Evolutionary conservation across 2,888 invertebrate species (phyloP).

Genomic region (Tipula lateralis): DNA sequence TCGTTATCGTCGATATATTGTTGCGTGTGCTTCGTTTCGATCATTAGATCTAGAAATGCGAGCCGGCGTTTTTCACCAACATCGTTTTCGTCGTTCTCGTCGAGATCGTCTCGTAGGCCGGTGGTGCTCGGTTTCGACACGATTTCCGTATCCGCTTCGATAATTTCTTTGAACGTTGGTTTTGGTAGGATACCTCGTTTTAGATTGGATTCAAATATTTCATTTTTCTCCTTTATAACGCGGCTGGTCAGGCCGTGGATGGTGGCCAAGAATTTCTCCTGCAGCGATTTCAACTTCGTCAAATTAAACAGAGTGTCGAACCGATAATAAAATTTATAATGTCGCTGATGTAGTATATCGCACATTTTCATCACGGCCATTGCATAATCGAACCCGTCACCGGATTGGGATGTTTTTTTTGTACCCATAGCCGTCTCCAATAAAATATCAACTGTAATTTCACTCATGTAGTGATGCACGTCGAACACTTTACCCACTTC

Average conservation of each 20-base stretch:
- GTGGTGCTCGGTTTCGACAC: constrained; percentile 40
- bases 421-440: constrained; percentile 81
- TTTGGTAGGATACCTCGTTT: constrained; percentile 50
- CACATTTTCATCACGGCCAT: constrained; percentile 85
- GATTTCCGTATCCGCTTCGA: constrained; percentile 41
- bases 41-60: constrained; percentile 83
- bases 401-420: constrained; percentile 64
- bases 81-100: constrained; percentile 75
- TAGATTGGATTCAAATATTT: constrained; percentile 41
- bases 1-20: constrained; percentile 68
- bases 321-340: constrained; percentile 68
- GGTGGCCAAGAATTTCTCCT: constrained; percentile 60
- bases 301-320: constrained; percentile 67
- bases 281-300: constrained; percentile 63
- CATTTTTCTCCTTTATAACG: constrained; percentile 46
- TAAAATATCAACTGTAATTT: constrained; percentile 72
- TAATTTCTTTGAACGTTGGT: constrained; percentile 49
- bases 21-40: constrained; percentile 76
- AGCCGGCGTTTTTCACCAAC: constrained; percentile 76
- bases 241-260: constrained; percentile 74
- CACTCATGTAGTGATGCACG: constrained; percentile 73
- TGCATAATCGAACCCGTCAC: constrained; percentile 71
- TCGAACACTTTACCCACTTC: constrained; percentile 68
- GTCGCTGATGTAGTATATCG: constrained; percentile 73
- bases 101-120: constrained; percentile 71